A percentile compares a stretch with the other conserved stretches of the same genome.
These are phyloP conservation scores for Cisticola juncidis DNA, from an alignment of 2,113 vertebrate genomes.

Conservation along the genomic window DNA sequence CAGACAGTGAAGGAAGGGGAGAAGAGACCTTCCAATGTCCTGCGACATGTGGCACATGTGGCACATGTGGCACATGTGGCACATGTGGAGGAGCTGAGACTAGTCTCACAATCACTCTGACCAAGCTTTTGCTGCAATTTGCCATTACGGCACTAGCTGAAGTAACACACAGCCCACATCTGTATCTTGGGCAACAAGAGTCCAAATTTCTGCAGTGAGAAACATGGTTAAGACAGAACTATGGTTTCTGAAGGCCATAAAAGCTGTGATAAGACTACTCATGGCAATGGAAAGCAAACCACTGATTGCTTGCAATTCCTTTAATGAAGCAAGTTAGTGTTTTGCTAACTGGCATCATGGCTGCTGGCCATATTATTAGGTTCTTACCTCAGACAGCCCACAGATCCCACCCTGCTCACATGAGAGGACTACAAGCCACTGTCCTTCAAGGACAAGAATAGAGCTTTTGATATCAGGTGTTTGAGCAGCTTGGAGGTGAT, in stretches of 20 bases:
- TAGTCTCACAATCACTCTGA: not conserved
- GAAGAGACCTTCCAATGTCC: not conserved
- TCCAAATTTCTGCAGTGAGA: not conserved
- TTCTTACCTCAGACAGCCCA: not conserved
- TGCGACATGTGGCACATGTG: not conserved
- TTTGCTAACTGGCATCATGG: not conserved
- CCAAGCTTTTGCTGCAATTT: not conserved
- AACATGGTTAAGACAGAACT: not conserved
- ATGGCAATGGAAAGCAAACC: not conserved
- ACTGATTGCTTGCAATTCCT: not conserved
- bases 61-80: too few relatives aligned
- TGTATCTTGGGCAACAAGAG: rapidly evolving
- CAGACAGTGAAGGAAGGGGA: not conserved
- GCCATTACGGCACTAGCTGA: not conserved
- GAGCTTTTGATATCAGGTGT: not conserved
- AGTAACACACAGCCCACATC: not conserved
- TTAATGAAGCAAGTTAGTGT: not conserved
- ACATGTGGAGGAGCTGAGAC: not conserved
- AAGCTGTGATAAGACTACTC: not conserved
- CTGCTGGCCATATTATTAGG: not conserved
- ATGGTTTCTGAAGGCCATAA: not conserved
- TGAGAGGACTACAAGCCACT: not conserved
- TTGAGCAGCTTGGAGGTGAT: not conserved
- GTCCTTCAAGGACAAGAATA: not conserved
- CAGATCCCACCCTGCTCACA: not conserved